Base-by-base conservation (phyloP, 1,140 invertebrate genomes). In the Cardiocondyla obscurior region DNA sequence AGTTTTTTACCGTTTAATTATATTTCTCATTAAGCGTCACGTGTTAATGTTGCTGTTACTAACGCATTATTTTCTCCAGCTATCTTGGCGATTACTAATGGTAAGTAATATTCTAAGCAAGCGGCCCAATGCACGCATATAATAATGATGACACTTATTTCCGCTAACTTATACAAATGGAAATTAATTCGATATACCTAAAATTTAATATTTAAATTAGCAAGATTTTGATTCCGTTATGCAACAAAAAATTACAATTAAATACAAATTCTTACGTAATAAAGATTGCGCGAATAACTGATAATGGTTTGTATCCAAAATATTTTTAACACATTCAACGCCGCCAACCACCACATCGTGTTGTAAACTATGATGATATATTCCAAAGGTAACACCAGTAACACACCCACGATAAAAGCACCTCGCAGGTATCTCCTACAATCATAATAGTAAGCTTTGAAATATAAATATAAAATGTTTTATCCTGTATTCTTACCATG, bases 61-160 rank as follows among this genome's bases (percentile, higher is more conserved):
- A 19, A 81, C 84, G 64, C 16, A 0, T 64, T 36, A 8, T 77
- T 67, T 16, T 62, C 19, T 5, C 36, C 74, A 2, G 51, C 25
- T 12, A 87, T 46, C 10, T 65, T 60, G 33, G 36, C 30, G 3
- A 85, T 65, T 7, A 82, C 36, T 1, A 90, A 57, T 0, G 92
- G 91, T 0, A 94, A 62, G 60, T 91, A 94, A 64, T 92, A 93
- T 10, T 92, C 87, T 0, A 94, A 8, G 74, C 93, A 94, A 1
- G 92, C 88, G 4, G 85, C 86, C 93, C 93, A 94, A 14, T 94
- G 92, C 6, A 93, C 25, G 12, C 6, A 74, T 3, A 91, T 12
- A 4, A 89, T 62, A 3, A 91, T 44, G 10, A 93, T 85, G 1
- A 88, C 73, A 2, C 28, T 33, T 19, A 91, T 85, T 65, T 92